Base-by-base conservation (phyloP, 2,797 vertebrate genomes). In the Rousettus madagascariensis region DNA sequence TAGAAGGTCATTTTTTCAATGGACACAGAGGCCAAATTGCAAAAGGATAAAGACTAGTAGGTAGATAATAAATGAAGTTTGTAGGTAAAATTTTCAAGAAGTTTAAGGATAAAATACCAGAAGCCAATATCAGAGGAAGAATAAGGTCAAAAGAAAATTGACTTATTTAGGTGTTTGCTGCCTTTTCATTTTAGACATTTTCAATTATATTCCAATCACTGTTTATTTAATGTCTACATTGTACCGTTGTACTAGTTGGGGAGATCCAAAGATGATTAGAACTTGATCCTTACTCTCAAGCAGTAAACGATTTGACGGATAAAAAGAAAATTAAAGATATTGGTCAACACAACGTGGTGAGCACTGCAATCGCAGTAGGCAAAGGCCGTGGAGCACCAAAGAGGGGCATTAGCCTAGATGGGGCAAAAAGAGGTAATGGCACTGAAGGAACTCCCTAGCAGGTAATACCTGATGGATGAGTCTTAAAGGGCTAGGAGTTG, bases 211-310 rank as follows among this genome's bases (percentile, higher is more conserved):
- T 93, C 43, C 30, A 90, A 51, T 38, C n/a, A 68, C 26, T 53
- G 38, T 78, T 80, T 86, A 85, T 82, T 71, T 77, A 82, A 61
- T n/a, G 22, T 3, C 53, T 46, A 26, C 20, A 2, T 8, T 69
- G n/a, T 77, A 9, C 41, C 71, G 43, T 28, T 33, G 19, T 65
- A 22, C 6, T 69, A 36, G 26, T 12, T 74, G 33, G 12, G 38
- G 20, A 93, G 65, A 78, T 51, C 10, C 38, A 85, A 61, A 59
- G 30, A 30, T 71, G 36, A 86, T 86, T 69, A 77, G 69, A 89
- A 94, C 6, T 57, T 89, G 43, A 80, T 71, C 4, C 24, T 95
- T 43, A 74, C 26, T 71, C 30, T 65, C 83, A 82, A 93, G 46
- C 5, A 82, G 51, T 72, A 87, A 75, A 61, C 12, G 74, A 69